A percentile compares a stretch with the other conserved stretches of the same genome.
phyloP scores from a whole-genome alignment of 2,113 vertebrate genomes.

The Callionymus lyra region DNA sequence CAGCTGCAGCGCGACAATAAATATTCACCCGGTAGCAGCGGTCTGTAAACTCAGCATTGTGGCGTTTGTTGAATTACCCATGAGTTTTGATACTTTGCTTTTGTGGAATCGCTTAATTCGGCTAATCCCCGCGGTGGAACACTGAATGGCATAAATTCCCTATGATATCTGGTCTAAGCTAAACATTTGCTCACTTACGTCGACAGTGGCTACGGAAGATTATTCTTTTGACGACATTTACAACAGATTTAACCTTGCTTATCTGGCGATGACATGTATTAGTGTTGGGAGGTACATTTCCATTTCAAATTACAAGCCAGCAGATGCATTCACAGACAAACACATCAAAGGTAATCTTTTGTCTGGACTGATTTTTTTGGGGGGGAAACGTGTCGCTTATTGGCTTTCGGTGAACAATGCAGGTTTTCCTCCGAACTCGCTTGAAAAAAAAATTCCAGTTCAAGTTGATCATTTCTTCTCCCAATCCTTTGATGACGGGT shows the following conservation, averaged over 20 bases:
- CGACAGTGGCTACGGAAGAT: slow-evolving; percentile 58
- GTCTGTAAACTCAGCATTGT: slow-evolving; percentile 50
- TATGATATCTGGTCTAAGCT: slow-evolving; percentile 57
- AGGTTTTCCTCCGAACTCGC: not conserved
- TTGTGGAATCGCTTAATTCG: slow-evolving; percentile 58
- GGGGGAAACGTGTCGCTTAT: not conserved
- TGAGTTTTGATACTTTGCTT: slow-evolving; percentile 62
- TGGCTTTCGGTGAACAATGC: not conserved
- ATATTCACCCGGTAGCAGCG: slow-evolving; percentile 31
- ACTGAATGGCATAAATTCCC: slow-evolving; percentile 59
- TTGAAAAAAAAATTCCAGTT: slow-evolving; percentile 10
- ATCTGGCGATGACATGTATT: slow-evolving; percentile 45
- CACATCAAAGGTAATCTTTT: not conserved
- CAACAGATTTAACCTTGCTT: slow-evolving; percentile 60
- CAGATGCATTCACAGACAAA: not conserved
- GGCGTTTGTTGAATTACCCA: slow-evolving; percentile 61
- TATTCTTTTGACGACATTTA: slow-evolving; percentile 61
- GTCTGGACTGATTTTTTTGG: not conserved
- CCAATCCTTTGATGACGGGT: slow-evolving; percentile 13
- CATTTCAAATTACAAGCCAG: slow-evolving; percentile 49
- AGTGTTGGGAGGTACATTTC: slow-evolving; percentile 47
- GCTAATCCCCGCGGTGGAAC: slow-evolving; percentile 56
- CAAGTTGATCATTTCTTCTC: slow-evolving; percentile 28
- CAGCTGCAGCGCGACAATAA: slow-evolving; percentile 60
- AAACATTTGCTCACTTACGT: slow-evolving; percentile 65